phyloP scores from a whole-genome alignment of 2,113 vertebrate species.

The Arvicanthis niloticus region DNA sequence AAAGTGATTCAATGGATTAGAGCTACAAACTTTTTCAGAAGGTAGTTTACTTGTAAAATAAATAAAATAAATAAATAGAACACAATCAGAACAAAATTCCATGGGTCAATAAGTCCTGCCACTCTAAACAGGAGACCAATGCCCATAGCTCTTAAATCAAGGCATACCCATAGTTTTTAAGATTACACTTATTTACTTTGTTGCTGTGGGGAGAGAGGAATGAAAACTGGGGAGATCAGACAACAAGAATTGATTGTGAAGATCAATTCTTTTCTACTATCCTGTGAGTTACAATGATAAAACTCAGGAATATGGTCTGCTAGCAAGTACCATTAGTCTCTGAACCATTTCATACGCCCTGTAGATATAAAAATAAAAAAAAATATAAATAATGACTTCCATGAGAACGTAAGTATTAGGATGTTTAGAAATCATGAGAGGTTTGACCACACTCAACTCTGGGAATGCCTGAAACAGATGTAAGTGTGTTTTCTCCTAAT shows the following conservation, averaged over 20 bases:
- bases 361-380: too few relatives aligned
- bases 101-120: neutral
- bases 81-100: neutral
- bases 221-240: neutral
- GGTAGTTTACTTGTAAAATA: neutral
- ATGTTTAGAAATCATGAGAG: neutral
- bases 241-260: neutral
- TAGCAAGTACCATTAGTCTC: too few relatives aligned
- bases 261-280: neutral
- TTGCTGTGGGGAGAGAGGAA: rapidly evolving
- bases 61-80: neutral
- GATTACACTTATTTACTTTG: neutral
- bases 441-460: neutral
- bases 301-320: neutral
- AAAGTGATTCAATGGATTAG: neutral
- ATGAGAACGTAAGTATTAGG: neutral
- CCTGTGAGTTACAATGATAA: neutral
- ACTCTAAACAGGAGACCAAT: neutral
- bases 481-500: neutral
- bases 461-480: neutral
- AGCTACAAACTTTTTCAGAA: neutral
- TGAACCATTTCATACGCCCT: neutral
- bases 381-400: neutral
- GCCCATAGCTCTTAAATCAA: neutral
- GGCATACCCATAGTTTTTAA: neutral